Conservation (phyloP, 2,113 vertebrate species). For the Hirundichthys speculiger region DNA sequence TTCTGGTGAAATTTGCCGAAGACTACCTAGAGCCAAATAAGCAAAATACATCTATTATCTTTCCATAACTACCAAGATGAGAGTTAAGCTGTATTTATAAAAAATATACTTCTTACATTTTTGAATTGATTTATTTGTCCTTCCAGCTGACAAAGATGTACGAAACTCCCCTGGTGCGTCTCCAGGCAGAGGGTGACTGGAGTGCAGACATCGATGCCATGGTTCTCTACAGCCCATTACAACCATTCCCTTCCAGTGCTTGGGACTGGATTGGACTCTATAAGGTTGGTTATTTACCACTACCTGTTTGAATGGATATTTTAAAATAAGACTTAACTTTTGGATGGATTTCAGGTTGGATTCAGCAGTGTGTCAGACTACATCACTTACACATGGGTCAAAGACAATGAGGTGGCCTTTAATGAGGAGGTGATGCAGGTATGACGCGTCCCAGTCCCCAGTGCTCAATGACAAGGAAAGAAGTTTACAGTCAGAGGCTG, state of each 20-base stretch:
- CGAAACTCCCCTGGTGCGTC: constrained; percentile 78
- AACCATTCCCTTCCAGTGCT: constrained; percentile 85
- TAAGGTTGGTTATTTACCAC: constrained; percentile 75
- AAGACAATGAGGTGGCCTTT: constrained; percentile 87
- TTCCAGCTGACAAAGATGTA: constrained; percentile 85
- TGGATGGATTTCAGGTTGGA: constrained; percentile 81
- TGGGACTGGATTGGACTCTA: constrained; percentile 99
- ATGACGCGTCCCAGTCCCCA: neutral
- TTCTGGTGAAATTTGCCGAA: too few relatives aligned
- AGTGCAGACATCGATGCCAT: constrained; percentile 83
- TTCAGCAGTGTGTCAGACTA: constrained; percentile 89
- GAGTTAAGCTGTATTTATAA: too few relatives aligned
- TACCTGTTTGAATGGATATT: neutral
- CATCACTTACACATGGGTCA: constrained; percentile 92
- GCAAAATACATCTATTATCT: too few relatives aligned
- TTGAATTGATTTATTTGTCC: neutral
- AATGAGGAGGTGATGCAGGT: constrained; percentile 84
- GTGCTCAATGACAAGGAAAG: neutral
- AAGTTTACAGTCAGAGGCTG: neutral
- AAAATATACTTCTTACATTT: too few relatives aligned
- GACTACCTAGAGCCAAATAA: too few relatives aligned
- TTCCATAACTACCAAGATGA: too few relatives aligned
- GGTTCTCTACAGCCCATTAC: constrained; percentile 81
- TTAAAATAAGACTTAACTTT: neutral
- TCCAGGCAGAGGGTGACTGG: constrained; percentile 87